Evolutionary conservation across 2,797 vertebrate genomes (phyloP), one percentile per base, ranked within the genome.

Genomic region (Apodemus agrarius): DNA sequence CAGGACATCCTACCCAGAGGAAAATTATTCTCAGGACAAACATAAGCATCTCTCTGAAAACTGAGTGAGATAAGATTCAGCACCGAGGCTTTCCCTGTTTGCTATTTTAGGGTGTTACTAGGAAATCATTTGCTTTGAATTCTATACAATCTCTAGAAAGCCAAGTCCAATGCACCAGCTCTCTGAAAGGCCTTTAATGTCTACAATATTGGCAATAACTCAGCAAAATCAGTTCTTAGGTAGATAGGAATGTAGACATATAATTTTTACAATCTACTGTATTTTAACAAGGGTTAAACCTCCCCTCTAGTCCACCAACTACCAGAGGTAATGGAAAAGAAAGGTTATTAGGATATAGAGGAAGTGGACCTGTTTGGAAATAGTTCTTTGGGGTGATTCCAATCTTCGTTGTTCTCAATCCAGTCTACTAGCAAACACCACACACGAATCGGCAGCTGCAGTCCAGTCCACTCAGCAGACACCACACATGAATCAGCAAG

Each of bases 191-290:
- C 52, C 13, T 54, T 97, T 92, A 59, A 75, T 67, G 29, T 80
- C 59, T 65, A 43, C 43, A 78, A 78, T 26, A 22, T 31, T 72
- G 92, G 78, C 89, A 97, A 89, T 79, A 82, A 83, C 52, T 76
- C 80, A 59, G 26, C 37, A 93, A 93, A 88, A 65, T 74, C 61
- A 24, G 49, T 93, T 93, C 85, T 95, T 79, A 69, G 43, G 21
- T 96, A 65, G 92, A 91, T 37, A 87, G 90, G 63, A 96, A 65
- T 31, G 29, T 65, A 65, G 63, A 29, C 63, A 65, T 65, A 65
- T 65, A 31, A 31, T 31, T 63, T 65, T 31, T 65, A 65, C 63
- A 31, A 65, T 29, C 63, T 34, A 65, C 16, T 57, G 54, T 19
- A 57, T 29, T 65, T 65, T 65, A 65, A 31, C 34, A 34, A 69